Evolutionary conservation across 2,797 vertebrate species (phyloP).

Genomic region (Siniperca scherzeri): DNA sequence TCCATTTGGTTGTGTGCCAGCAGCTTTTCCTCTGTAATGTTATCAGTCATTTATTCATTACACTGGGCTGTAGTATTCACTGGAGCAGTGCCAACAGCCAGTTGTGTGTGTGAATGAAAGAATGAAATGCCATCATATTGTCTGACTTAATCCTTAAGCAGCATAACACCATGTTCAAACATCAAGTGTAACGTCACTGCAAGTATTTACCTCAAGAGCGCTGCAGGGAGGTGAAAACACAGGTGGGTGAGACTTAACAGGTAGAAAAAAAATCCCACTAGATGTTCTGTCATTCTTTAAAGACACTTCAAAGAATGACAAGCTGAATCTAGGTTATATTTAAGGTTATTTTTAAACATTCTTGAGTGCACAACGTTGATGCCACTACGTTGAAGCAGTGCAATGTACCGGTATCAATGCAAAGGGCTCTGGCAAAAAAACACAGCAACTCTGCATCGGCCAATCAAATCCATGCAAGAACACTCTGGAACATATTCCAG

Average conservation of each 20-base stretch:
- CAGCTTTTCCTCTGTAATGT: conserved; percentile 62
- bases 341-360: neutral
- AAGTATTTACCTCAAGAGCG: neutral
- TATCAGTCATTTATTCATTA: conserved; percentile 79
- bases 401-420: too few species aligned
- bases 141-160: conserved; percentile 27
- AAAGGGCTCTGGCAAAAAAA: too few species aligned
- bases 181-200: neutral
- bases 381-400: too few species aligned
- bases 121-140: conserved; percentile 28
- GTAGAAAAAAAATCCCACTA: neutral
- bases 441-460: too few species aligned
- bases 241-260: neutral
- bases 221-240: neutral
- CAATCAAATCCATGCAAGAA: too few species aligned
- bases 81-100: conserved; percentile 78
- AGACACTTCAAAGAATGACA: neutral
- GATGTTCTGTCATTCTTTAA: neutral
- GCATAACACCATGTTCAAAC: conserved; percentile 8
- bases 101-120: conserved; percentile 19
- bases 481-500: too few species aligned
- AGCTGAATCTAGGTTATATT: neutral
- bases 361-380: neutral
- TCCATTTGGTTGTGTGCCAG: conserved; percentile 56
- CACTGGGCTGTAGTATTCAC: conserved; percentile 79